Conservation (phyloP, 2,113 vertebrate genomes). For the Candoia aspera region DNA sequence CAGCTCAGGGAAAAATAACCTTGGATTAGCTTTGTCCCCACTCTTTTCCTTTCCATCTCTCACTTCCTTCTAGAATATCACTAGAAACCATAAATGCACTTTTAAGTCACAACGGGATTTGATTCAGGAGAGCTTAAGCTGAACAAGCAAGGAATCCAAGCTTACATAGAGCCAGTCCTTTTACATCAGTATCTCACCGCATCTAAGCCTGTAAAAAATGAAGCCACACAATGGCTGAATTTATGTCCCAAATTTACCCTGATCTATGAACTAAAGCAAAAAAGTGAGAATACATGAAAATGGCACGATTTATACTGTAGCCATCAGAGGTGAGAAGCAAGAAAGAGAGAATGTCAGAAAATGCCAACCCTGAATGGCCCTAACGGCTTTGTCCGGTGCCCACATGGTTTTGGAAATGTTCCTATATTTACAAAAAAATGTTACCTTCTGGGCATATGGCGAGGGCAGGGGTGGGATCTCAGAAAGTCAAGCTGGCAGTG, state of each 20-base stretch:
- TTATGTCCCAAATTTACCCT: not conserved
- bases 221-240: too few relatives aligned
- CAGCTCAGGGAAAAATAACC: not conserved
- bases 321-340: not conserved
- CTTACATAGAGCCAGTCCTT: too few relatives aligned
- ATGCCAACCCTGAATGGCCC: too few relatives aligned
- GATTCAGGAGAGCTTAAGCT: not conserved
- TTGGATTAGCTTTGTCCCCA: not conserved
- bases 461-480: not conserved
- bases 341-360: not conserved
- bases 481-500: too few relatives aligned
- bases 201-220: too few relatives aligned
- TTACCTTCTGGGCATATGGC: not conserved
- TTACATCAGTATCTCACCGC: too few relatives aligned
- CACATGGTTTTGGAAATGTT: not conserved
- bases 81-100: not conserved
- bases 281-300: not conserved
- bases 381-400: not conserved
- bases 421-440: too few relatives aligned
- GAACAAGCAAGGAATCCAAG: not conserved
- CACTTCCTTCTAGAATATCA: not conserved
- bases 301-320: not conserved
- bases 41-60: not conserved
- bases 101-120: not conserved
- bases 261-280: not conserved